Percentiles rank a stretch among this genome's conserved stretches.
Conservation (phyloP, 2,888 invertebrate genomes). For the Phalangium opilio region DNA sequence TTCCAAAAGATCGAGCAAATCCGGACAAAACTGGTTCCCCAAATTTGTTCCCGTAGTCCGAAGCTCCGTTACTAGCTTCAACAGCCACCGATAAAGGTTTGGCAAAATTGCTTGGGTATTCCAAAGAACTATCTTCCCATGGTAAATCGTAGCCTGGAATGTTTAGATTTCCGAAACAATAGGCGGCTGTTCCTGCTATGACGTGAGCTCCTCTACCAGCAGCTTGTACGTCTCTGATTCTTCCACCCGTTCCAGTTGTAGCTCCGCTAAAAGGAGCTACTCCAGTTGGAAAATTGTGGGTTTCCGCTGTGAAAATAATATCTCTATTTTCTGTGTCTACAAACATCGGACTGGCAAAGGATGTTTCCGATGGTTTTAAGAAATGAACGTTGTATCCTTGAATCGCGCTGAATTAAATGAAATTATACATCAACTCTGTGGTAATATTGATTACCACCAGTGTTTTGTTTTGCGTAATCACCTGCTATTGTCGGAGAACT, state of each 20-base stretch:
- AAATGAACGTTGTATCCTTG: constrained; percentile 56
- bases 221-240: constrained; percentile 85
- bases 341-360: constrained; percentile 43
- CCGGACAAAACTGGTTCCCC: constrained; percentile 88
- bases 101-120: constrained; percentile 81
- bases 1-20: constrained; percentile 79
- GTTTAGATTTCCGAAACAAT: constrained; percentile 80
- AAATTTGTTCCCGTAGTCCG: constrained; percentile 98
- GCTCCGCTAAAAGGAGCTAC: constrained; percentile 97
- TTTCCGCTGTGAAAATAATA: constrained; percentile 94
- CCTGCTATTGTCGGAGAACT: constrained; percentile 95
- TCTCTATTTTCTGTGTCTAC: constrained; percentile 49
- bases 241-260: constrained; percentile 87
- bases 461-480: too few species aligned
- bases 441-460: too few species aligned
- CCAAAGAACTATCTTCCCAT: constrained; percentile 61
- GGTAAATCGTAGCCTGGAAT: constrained; percentile 73
- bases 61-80: constrained; percentile 94
- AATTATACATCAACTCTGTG: too few species aligned
- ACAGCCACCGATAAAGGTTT: constrained; percentile 73
- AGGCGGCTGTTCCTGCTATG: constrained; percentile 90
- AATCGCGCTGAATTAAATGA: constrained; percentile 72
- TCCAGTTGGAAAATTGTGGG: constrained; percentile 92
- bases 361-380: constrained; percentile 51
- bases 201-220: constrained; percentile 87